phyloP scores from a whole-genome alignment of 2,888 invertebrate species.

The Meloe dianella region DNA sequence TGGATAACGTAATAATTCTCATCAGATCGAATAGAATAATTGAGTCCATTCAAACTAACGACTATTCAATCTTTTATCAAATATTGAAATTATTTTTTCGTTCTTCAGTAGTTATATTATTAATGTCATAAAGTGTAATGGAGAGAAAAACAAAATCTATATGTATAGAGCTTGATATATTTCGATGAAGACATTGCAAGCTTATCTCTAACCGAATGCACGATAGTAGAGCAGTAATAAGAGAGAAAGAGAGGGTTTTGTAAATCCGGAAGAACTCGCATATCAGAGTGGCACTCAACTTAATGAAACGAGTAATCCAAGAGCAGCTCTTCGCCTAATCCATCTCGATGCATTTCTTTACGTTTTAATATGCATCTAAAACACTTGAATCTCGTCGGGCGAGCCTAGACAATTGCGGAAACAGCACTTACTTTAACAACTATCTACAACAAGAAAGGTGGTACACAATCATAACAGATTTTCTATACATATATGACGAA shows the following conservation, averaged over 20 bases:
- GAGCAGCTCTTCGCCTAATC: constrained; percentile 59
- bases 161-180: constrained; percentile 31
- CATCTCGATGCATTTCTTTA: constrained; percentile 59
- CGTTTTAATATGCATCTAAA: constrained; percentile 60
- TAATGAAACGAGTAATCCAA: constrained; percentile 65
- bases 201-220: constrained; percentile 55
- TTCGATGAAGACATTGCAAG: constrained; percentile 54
- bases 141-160: constrained; percentile 15
- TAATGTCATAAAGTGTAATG: constrained; percentile 12
- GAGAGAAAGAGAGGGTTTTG: constrained; percentile 34
- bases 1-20: constrained; percentile 36
- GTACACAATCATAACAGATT: background rate
- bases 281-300: constrained; percentile 63
- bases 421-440: constrained; percentile 56
- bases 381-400: constrained; percentile 54
- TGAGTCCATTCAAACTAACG: constrained; percentile 18
- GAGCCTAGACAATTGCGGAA: constrained; percentile 55
- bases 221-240: constrained; percentile 36
- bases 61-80: constrained; percentile 25
- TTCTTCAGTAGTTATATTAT: constrained; percentile 6
- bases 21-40: constrained; percentile 31
- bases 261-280: constrained; percentile 55
- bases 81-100: constrained; percentile 11
- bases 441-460: constrained; percentile 29
- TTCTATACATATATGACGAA: background rate